These are phyloP conservation scores for Semaprochilodus insignis DNA, from an alignment of 2,797 vertebrate species.

Conservation along the genomic window DNA sequence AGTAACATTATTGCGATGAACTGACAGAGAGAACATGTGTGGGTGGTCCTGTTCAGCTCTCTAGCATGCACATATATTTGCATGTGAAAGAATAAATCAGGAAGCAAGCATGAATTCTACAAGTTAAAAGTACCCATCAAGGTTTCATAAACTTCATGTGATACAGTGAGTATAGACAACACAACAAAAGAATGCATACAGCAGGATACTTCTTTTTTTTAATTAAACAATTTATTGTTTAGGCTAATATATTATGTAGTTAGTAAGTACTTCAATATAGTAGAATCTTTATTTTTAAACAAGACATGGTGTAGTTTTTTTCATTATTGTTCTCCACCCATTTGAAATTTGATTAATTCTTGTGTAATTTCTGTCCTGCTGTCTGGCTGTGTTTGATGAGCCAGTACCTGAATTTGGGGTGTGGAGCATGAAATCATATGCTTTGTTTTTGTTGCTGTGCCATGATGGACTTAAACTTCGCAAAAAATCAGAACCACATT, in stretches of 20 bases:
- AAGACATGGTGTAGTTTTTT: not conserved
- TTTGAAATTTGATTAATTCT: not conserved
- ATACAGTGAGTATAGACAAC: not conserved
- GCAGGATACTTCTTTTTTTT: not conserved
- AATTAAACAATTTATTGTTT: too few species aligned
- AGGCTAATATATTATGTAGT: not conserved
- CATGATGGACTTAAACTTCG: not conserved
- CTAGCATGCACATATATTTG: slow-evolving; percentile 62
- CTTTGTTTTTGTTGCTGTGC: not conserved
- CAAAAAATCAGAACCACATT: not conserved
- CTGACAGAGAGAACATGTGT: slow-evolving; percentile 58
- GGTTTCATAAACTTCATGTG: slow-evolving; percentile 9
- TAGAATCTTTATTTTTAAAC: not conserved
- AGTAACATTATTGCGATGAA: slow-evolving; percentile 13
- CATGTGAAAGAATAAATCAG: slow-evolving; percentile 68
- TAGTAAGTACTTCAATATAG: not conserved
- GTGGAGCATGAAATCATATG: not conserved
- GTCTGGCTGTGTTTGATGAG: not conserved
- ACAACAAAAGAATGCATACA: not conserved
- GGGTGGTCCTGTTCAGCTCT: slow-evolving; percentile 70
- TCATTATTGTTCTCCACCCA: not conserved
- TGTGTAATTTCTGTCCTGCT: too few species aligned
- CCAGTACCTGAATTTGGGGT: not conserved
- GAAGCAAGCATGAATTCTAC: slow-evolving; percentile 59
- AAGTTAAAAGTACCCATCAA: slow-evolving; percentile 50